Percentiles rank a stretch among this genome's conserved stretches.
These are phyloP conservation scores for Brachyptera putata DNA, from an alignment of 2,888 invertebrate genomes.

Conservation along the genomic window DNA sequence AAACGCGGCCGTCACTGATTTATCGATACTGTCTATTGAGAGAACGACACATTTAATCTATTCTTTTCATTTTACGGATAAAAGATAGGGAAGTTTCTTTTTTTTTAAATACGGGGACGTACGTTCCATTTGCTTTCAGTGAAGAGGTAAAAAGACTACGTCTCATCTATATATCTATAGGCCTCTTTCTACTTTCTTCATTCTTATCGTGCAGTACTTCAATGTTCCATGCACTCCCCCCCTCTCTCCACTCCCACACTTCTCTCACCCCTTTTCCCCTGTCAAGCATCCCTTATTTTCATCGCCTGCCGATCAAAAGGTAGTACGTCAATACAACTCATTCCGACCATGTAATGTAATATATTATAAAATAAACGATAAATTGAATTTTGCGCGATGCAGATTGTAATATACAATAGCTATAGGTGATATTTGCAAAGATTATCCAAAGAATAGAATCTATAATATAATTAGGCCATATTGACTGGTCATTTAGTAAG, in stretches of 20 bases:
- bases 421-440: too few species aligned
- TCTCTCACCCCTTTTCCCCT: not conserved
- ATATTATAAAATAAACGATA: too few species aligned
- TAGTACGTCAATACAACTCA: not conserved
- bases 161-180: not conserved
- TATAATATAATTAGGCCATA: too few species aligned
- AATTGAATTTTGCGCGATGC: too few species aligned
- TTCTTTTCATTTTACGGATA: not conserved
- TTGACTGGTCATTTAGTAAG: too few species aligned
- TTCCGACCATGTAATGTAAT: too few species aligned
- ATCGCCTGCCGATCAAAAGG: constrained; percentile 2
- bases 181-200: not conserved
- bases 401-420: too few species aligned
- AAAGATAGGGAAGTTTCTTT: not conserved
- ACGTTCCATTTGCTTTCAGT: not conserved
- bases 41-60: not conserved
- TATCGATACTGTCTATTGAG: not conserved
- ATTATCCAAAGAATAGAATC: too few species aligned
- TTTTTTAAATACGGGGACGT: not conserved
- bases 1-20: too few species aligned
- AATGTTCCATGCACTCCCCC: not conserved
- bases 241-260: not conserved
- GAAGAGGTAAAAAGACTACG: not conserved
- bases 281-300: not conserved
- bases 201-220: constrained; percentile 3